Evolutionary conservation across 2,888 invertebrate genomes (phyloP), one percentile per base, ranked within the genome.

Genomic region (Tyria jacobaeae): DNA sequence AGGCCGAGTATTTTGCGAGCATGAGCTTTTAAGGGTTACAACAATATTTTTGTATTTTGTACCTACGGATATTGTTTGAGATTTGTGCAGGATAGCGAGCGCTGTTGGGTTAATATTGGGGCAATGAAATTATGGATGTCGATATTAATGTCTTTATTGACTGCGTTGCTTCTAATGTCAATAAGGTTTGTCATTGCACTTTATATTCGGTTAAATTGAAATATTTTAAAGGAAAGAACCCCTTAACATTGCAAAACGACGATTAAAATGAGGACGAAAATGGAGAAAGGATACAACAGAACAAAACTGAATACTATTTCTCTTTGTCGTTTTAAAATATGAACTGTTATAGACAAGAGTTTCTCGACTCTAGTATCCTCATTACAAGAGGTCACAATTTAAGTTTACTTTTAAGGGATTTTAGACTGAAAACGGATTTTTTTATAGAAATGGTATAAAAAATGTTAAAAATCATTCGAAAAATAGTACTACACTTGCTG

Each of bases 11-110:
- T 68, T 70, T 60, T 54, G 63, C 52, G 44, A 68, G 57, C 39
- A 48, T 59, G 68, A 70, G 61, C 68, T 54, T 64, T 63, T 61
- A 58, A 58, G 41, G 56, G 60, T 57, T 57, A 58, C 57, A 44
- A 48, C 37, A 48, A 54, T 53, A 37, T 52, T 61, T 70, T 71
- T 67, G 61, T 57, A 66, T 66, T 64, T 64, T 65, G 66, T 62
- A 31, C 15, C 21, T 31, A 27, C 57, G n/a, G 25, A 47, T 54
- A 48, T 59, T 59, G 35, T 35, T 47, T 39, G 57, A 50, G 49
- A 57, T 57, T 57, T 51, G 21, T 37, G 37, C 25, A 17, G 57
- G 57, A 63, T 66, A 71, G 64, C 63, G 68, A 44, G 27, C 52
- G 47, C 31, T 48, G 48, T n/a, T 31, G 24, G 60, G 55, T 24